Evolutionary conservation across 2,797 vertebrate species (phyloP).

Genomic region (Alfaro cultratus): DNA sequence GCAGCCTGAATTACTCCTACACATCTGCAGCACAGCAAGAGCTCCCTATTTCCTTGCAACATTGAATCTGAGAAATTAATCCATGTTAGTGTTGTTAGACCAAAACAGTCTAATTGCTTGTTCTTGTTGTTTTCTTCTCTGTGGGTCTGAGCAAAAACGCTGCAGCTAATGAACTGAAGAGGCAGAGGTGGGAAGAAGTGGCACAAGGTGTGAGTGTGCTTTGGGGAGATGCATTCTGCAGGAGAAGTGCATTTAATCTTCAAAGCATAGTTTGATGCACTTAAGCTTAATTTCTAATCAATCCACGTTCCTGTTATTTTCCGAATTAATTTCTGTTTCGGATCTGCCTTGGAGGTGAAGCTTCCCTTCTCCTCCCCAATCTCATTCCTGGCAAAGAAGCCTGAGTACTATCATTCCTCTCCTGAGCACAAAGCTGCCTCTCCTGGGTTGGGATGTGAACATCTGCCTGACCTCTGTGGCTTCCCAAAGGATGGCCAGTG

Average conservation of each 20-base stretch:
- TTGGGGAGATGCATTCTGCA: conserved; percentile 90
- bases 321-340: neutral
- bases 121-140: conserved; percentile 19
- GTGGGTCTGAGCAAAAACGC: conserved; percentile 81
- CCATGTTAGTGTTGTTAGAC: neutral
- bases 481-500: conserved; percentile 88
- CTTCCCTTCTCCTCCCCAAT: conserved; percentile 71
- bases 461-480: conserved; percentile 87
- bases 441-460: conserved; percentile 83
- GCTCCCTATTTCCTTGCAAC: neutral
- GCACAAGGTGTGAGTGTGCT: conserved; percentile 92
- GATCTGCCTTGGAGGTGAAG: conserved; percentile 79
- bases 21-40: neutral
- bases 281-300: neutral
- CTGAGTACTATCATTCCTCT: conserved; percentile 87
- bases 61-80: conserved; percentile 3
- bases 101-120: conserved; percentile 5
- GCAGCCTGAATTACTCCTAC: neutral
- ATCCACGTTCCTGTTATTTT: neutral
- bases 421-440: conserved; percentile 87
- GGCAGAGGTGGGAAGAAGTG: conserved; percentile 95
- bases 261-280: neutral
- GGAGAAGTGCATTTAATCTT: conserved; percentile 75
- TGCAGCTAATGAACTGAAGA: conserved; percentile 94
- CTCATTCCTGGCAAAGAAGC: conserved; percentile 78